A percentile compares a stretch with the other conserved stretches of the same genome.
Conservation (phyloP, 2,888 invertebrate genomes). For the Dolichomitus sp. region DNA sequence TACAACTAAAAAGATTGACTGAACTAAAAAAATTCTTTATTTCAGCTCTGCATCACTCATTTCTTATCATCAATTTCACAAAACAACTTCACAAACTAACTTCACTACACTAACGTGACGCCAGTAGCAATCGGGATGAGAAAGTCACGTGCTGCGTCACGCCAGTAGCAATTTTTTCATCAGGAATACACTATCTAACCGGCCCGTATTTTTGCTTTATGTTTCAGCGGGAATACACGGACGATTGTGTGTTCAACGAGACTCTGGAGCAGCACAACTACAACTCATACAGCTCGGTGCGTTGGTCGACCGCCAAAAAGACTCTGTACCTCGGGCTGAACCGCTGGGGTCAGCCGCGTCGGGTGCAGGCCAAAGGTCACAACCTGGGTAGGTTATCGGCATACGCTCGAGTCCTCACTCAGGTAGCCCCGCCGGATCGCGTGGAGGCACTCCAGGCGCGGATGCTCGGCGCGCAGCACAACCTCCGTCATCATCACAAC, state of each 20-base stretch:
- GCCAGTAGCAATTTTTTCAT: no score
- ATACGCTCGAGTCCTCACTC: slow-evolving; percentile 91
- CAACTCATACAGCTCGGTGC: slow-evolving; percentile 93
- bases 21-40: no score
- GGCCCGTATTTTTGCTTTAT: slow-evolving; percentile 79
- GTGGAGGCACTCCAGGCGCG: slow-evolving; percentile 86
- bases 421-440: slow-evolving; percentile 87
- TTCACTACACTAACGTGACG: no score
- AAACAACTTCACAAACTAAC: no score
- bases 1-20: no score
- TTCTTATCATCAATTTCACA: no score
- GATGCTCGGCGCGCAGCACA: slow-evolving; percentile 83
- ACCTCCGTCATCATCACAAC: slow-evolving; percentile 79
- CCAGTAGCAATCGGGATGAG: no score
- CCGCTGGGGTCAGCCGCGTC: slow-evolving; percentile 91
- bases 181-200: slow-evolving; percentile 2
- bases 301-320: slow-evolving; percentile 90
- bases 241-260: slow-evolving; percentile 95
- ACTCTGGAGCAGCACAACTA: slow-evolving; percentile 94
- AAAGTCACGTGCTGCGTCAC: no score
- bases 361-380: slow-evolving; percentile 90
- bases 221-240: slow-evolving; percentile 94
- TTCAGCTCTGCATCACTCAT: no score
- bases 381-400: slow-evolving; percentile 91
- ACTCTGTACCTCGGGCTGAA: slow-evolving; percentile 93